A percentile compares a stretch with the other conserved stretches of the same genome.
These are phyloP conservation scores for Dendronephthya gigantea DNA, from an alignment of 64 coral and sea anemone species.

Conservation along the genomic window DNA sequence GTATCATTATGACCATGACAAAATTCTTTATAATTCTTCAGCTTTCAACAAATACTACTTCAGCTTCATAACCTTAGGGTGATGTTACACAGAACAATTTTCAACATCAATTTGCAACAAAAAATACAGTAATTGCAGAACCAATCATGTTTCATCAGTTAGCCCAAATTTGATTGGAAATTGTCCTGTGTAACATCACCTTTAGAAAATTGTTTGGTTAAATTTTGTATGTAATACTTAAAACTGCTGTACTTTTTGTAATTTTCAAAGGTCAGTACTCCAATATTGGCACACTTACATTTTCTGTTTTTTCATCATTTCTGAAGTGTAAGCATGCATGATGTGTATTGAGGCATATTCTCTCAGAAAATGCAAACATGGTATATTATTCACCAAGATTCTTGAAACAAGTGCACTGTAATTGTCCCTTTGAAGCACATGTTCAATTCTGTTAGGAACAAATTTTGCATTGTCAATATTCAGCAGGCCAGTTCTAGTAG, in stretches of 20 bases:
- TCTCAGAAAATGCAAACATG: conserved; percentile 16
- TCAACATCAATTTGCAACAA: too few species aligned
- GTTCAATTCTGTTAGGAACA: conserved; percentile 14
- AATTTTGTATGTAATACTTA: too few species aligned
- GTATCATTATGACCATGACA: too few species aligned
- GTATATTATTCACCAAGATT: conserved; percentile 33
- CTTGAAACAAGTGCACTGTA: conserved; percentile 37
- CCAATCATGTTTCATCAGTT: too few species aligned
- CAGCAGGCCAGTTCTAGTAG: not conserved
- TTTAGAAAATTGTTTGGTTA: too few species aligned
- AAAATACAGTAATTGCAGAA: too few species aligned
- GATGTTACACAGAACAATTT: too few species aligned
- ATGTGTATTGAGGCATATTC: conserved; percentile 26
- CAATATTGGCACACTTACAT: not conserved
- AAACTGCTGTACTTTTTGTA: not conserved
- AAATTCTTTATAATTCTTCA: too few species aligned
- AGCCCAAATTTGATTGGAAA: too few species aligned
- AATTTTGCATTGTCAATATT: conserved; percentile 44
- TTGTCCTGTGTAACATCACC: too few species aligned
- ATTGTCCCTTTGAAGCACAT: conserved; percentile 18
- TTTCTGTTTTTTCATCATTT: conserved; percentile 34
- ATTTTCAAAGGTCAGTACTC: not conserved
- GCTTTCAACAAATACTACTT: too few species aligned
- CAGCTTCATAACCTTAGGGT: too few species aligned
- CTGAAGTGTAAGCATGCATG: conserved; percentile 21